These are phyloP conservation scores for Orestias chungarensis DNA, from an alignment of 2,797 vertebrate genomes.

Conservation along the genomic window DNA sequence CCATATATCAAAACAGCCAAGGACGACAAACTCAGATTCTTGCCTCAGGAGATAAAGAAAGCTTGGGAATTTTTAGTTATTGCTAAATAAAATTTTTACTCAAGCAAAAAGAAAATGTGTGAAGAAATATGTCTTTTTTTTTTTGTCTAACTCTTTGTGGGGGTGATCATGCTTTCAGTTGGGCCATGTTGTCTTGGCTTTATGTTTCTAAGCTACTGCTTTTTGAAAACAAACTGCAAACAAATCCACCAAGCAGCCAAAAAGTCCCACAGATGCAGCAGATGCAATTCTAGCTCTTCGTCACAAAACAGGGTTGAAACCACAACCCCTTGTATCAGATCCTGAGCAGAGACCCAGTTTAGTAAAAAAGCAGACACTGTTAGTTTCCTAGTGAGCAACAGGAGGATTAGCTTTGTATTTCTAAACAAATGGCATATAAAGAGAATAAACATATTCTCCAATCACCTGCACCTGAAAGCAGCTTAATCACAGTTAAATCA, in stretches of 20 bases:
- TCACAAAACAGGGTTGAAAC: not conserved
- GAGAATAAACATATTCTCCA: not conserved
- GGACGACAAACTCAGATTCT: constrained; percentile 24
- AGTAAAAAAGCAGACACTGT: not conserved
- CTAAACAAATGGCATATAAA: not conserved
- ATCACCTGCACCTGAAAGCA: not conserved
- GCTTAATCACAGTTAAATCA: not conserved
- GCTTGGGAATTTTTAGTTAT: not conserved
- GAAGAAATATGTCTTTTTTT: not conserved
- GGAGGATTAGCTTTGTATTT: not conserved
- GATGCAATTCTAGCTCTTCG: not conserved
- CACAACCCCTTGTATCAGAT: not conserved
- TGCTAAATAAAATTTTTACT: not conserved
- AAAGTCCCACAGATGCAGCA: not conserved
- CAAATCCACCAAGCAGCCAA: not conserved
- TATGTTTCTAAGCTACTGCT: not conserved
- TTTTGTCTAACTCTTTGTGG: not conserved
- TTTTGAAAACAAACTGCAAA: not conserved
- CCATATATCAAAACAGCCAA: constrained; percentile 42
- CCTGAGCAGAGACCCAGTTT: not conserved
- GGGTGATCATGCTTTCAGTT: not conserved
- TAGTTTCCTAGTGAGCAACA: not conserved
- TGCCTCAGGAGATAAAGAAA: constrained; percentile 7
- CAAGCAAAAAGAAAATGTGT: not conserved
- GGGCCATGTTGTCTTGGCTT: not conserved